Evolutionary conservation across 1,140 invertebrate genomes (phyloP).

Genomic region (Drosophila pseudoananassae): DNA sequence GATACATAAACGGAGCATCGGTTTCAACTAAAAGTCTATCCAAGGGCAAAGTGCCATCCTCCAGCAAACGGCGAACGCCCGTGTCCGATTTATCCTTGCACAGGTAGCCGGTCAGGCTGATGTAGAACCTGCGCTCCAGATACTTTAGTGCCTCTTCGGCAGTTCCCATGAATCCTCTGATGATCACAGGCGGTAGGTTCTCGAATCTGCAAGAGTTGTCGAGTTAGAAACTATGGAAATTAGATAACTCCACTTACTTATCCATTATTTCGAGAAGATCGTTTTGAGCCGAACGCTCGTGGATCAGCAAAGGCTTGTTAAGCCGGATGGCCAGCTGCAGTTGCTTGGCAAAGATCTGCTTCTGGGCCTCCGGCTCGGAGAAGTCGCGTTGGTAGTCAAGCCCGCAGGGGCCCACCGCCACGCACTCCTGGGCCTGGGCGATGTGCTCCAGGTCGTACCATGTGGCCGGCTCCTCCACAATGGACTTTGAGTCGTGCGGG

Average conservation of each 20-base stretch:
- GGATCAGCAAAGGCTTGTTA: constrained; percentile 95
- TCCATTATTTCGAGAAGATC: constrained; percentile 89
- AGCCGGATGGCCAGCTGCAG: constrained; percentile 93
- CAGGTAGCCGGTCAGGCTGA: constrained; percentile 91
- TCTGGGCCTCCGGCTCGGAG: constrained; percentile 94
- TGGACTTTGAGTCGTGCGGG: constrained; percentile 97
- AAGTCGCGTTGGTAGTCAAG: constrained; percentile 97
- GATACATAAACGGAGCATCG: constrained; percentile 98
- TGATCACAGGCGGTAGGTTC: constrained; percentile 91
- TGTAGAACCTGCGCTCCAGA: constrained; percentile 94
- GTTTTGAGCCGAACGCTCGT: constrained; percentile 95
- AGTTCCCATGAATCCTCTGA: constrained; percentile 97
- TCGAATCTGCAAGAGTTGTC: constrained; percentile 79
- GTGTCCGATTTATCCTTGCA: constrained; percentile 93
- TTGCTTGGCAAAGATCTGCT: constrained; percentile 95
- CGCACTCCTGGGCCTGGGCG: constrained; percentile 93
- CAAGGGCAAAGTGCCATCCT: constrained; percentile 91
- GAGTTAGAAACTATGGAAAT: neutral
- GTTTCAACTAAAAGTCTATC: constrained; percentile 95
- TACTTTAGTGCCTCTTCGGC: constrained; percentile 93
- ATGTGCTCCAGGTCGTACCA: constrained; percentile 90
- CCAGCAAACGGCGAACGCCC: constrained; percentile 93
- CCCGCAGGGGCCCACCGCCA: constrained; percentile 97
- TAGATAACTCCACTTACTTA: constrained; percentile 69
- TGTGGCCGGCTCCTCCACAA: constrained; percentile 90